Percentiles rank a stretch among this genome's conserved stretches.
phyloP scores from a whole-genome alignment of 2,113 vertebrate genomes.

The Pyrgilauda ruficollis region DNA sequence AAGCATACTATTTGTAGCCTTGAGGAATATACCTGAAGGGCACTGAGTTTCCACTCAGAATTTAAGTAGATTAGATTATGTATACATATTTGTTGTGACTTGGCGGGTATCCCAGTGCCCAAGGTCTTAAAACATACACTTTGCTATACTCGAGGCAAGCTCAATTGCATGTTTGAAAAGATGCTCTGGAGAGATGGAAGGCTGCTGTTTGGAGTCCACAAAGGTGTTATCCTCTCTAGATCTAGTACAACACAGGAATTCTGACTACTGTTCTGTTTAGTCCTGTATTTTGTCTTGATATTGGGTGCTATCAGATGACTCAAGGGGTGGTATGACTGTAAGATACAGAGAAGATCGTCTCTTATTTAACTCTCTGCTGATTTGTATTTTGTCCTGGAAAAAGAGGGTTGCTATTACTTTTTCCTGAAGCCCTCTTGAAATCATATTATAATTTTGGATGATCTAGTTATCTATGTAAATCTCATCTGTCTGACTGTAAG shows the following conservation, averaged over 20 bases:
- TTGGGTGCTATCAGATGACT: not conserved
- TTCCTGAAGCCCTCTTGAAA: not conserved
- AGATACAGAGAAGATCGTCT: not conserved
- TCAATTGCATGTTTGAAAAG: not conserved
- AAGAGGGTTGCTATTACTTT: not conserved
- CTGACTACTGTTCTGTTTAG: constrained; percentile 18
- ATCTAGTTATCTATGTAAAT: not conserved
- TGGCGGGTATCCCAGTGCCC: constrained; percentile 37
- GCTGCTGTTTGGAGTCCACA: not conserved
- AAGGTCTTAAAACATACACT: constrained; percentile 23
- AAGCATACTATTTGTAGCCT: constrained; percentile 44
- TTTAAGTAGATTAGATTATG: constrained; percentile 58
- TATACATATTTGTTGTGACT: constrained; percentile 60
- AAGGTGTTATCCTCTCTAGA: not conserved
- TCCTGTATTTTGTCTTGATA: constrained; percentile 23
- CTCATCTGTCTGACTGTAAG: not conserved
- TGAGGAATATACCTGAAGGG: constrained; percentile 50
- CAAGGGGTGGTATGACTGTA: not conserved
- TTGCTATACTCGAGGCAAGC: not conserved
- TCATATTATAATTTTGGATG: not conserved
- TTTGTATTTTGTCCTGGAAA: not conserved
- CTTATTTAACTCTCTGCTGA: not conserved
- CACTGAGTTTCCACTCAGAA: constrained; percentile 47
- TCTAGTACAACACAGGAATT: not conserved
- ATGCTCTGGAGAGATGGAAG: constrained; percentile 14